Conservation (phyloP, 2,797 vertebrate genomes). For the Leucoraja ocellata region DNA sequence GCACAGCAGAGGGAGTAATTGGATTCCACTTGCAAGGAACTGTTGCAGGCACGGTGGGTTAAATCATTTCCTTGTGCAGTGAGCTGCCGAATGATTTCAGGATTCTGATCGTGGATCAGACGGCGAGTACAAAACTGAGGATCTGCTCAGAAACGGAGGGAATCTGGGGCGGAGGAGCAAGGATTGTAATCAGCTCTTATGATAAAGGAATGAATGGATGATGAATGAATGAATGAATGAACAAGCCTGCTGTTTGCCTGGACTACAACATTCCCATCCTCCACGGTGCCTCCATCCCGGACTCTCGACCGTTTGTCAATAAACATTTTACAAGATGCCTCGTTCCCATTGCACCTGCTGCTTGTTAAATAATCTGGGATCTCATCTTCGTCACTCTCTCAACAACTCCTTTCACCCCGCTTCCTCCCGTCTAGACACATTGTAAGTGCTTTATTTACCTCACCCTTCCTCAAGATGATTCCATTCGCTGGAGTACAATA, state of each 20-base stretch:
- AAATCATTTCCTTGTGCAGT: not conserved
- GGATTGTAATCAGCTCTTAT: not conserved
- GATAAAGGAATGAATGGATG: not conserved
- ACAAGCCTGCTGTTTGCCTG: not conserved
- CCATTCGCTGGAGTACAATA: not conserved
- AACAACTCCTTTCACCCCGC: not conserved
- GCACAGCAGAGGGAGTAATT: not conserved
- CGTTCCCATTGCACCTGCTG: not conserved
- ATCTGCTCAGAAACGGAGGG: not conserved
- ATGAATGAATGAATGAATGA: not conserved
- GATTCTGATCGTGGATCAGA: not conserved
- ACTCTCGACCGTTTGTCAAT: not conserved
- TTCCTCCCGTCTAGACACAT: conserved; percentile 25
- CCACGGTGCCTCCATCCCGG: not conserved
- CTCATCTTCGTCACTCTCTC: not conserved
- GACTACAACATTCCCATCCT: not conserved
- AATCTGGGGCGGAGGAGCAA: not conserved
- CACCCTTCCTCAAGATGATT: not conserved
- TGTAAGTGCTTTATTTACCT: not conserved
- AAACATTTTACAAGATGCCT: conserved; percentile 18
- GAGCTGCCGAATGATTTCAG: not conserved
- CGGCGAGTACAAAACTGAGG: not conserved
- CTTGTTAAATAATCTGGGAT: conserved; percentile 18
- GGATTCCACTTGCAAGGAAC: not conserved
- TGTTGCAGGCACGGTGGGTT: not conserved